phyloP scores from a whole-genome alignment of 2,888 invertebrate genomes.

The Synanthedon vespiformis region DNA sequence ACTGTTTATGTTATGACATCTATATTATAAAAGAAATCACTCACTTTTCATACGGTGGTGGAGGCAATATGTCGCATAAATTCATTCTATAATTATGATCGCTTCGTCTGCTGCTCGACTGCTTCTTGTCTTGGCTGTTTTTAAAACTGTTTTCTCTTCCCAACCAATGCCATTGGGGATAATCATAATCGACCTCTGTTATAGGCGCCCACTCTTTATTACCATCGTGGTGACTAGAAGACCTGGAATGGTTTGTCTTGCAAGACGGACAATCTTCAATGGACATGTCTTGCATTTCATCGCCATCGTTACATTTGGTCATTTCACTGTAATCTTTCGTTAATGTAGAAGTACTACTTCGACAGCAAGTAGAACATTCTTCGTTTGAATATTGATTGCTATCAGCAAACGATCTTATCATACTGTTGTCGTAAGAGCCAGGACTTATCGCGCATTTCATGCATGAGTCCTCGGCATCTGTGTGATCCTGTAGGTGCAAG shows the following conservation, averaged over 20 bases:
- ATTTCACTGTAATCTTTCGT: conserved; percentile 65
- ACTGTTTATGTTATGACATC: neutral
- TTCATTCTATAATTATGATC: conserved; percentile 62
- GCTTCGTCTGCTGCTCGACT: conserved; percentile 39
- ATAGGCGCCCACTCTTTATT: conserved; percentile 56
- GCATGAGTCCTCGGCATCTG: conserved; percentile 66
- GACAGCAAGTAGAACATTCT: conserved; percentile 61
- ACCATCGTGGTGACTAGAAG: conserved; percentile 56
- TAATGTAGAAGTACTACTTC: conserved; percentile 57
- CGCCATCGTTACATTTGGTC: conserved; percentile 59
- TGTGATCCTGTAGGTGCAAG: conserved; percentile 42
- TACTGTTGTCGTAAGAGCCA: conserved; percentile 67
- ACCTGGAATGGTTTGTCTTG: conserved; percentile 55
- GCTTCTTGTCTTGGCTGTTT: conserved; percentile 41
- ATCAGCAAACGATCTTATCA: conserved; percentile 55
- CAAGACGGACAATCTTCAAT: conserved; percentile 62
- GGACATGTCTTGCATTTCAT: conserved; percentile 52
- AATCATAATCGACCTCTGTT: conserved; percentile 60
- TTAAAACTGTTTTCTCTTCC: conserved; percentile 59
- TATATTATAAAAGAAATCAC: neutral
- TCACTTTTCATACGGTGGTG: conserved; percentile 63
- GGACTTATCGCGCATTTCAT: conserved; percentile 68
- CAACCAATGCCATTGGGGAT: conserved; percentile 65
- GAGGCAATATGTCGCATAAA: conserved; percentile 58
- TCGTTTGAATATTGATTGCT: conserved; percentile 63